These are phyloP conservation scores for Argyresthia albistria DNA, from an alignment of 2,888 invertebrate species.

Conservation along the genomic window DNA sequence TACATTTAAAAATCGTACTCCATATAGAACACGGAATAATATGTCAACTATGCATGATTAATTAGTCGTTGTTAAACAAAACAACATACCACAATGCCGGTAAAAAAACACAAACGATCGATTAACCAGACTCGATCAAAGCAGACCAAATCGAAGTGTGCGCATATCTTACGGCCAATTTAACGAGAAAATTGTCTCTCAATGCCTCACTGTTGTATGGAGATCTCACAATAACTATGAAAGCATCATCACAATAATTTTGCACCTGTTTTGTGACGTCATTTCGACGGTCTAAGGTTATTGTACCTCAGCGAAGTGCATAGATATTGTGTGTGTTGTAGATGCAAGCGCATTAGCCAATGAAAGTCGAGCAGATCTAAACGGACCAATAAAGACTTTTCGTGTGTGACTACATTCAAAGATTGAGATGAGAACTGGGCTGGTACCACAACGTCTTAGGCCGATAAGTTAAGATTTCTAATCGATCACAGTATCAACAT, in stretches of 20 bases:
- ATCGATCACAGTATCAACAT: no score
- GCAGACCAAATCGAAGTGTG: slow-evolving; percentile 5
- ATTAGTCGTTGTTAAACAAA: neutral
- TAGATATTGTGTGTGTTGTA: neutral
- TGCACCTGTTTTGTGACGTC: no score
- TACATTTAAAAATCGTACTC: no score
- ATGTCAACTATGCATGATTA: neutral
- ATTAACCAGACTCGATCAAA: neutral
- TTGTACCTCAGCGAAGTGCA: no score
- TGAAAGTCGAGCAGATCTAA: neutral
- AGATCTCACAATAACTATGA: no score
- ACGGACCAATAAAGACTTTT: neutral
- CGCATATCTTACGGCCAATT: slow-evolving; percentile 29
- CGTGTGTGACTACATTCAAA: neutral
- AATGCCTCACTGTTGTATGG: slow-evolving; percentile 1
- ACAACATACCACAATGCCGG: no score
- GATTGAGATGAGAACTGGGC: no score
- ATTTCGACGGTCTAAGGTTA: no score
- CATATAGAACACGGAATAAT: neutral
- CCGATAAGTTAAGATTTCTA: no score
- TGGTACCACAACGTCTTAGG: no score
- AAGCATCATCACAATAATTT: no score
- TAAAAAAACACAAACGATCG: neutral
- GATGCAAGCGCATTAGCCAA: neutral
- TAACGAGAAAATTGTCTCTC: slow-evolving; percentile 17